Evolutionary conservation across 2,113 vertebrate species (phyloP), one percentile per base, ranked within the genome.

Genomic region (Ammodytes dubius): DNA sequence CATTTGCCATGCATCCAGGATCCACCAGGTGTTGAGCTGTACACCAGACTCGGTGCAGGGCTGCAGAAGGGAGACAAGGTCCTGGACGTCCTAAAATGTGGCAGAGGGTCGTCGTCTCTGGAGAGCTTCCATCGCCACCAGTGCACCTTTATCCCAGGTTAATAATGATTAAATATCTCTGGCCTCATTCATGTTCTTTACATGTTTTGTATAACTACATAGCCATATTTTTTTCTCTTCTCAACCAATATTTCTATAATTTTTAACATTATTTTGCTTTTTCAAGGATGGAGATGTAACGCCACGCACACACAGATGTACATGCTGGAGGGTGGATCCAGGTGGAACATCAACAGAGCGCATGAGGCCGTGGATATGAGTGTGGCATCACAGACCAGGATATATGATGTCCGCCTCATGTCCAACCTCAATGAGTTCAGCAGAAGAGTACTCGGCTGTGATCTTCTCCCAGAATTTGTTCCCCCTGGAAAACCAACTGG

Each of bases 61-160:
- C 10, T 17, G 7, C 2, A 65, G 6, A 84, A 87, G 49, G 85
- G 77, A 7, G 81, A 53, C 61, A 70, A 70, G 8, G 8, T 1
- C 0, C 50, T 79, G 3, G 50, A 61, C 19, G 27, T 85, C 46
- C n/a, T 75, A 0, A 53, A 78, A 58, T 88, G 77, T 58, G 75
- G 58, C 15, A 88, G 79, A 71, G 63, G 82, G 14, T 87, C 81
- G 3, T 83, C 71, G 0, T 82, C 75, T 19, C 45, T 84, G 11
- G 81, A 87, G 7, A 87, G 85, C 13, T 84, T 84, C 59, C 85
- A 87, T 37, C 35, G 14, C 1, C 57, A 81, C 64, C 73, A 81
- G 73, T 84, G 81, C 35, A 27, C 13, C n/a, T 81, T 83, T 19
- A 81, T 87, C 10, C 82, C 77, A 70, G 82, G 77, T 27, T 27